Base-by-base conservation (phyloP, 2,888 invertebrate genomes). In the Cataglyphis albicans region DNA sequence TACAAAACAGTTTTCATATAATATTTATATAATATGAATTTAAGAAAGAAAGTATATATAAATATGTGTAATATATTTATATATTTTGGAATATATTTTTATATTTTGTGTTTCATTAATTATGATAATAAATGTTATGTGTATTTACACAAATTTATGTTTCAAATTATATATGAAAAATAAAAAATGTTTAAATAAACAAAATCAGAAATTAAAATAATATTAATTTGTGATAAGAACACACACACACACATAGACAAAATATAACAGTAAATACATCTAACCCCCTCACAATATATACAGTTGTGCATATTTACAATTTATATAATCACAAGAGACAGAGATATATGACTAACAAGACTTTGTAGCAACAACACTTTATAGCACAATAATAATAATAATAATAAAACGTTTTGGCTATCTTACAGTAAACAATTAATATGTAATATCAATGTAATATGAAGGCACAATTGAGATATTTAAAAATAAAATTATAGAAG, bases 1-100 rank as follows among this genome's bases (percentile, higher is more conserved):
- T 21, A 64, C 73, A 68, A 83, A 86, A 81, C 72, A 67, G 52
- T 10, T 57, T 25, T 48, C 3, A 52, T 55, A 18, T 72, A 7
- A 38, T 15, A 74, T 75, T n/a, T 25, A 64, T 35, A 75, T 25
- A 41, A 18, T 29, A 25, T 10, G 32, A 15, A 21, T 48, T 1
- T 59, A 61, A 3, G 35, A 48, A 61, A 3, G 35, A 48, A 59
- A 59, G 32, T 44, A 32, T n/a, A 57, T 21, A n/a, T 57, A 25
- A 25, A 57, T 1, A 59, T 6, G 5, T 25, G 6, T 1, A 38
- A n/a, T n/a, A n/a, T n/a, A n/a, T n/a, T n/a, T n/a, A n/a, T n/a
- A n/a, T n/a, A n/a, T n/a, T n/a, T n/a, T 38, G 35, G 1, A 73
- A 21, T 1, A 6, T 4, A 59, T 7, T 29, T 63, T 35, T 72